Evolutionary conservation across 2,888 invertebrate genomes (phyloP).

Genomic region (Dione vanillae): DNA sequence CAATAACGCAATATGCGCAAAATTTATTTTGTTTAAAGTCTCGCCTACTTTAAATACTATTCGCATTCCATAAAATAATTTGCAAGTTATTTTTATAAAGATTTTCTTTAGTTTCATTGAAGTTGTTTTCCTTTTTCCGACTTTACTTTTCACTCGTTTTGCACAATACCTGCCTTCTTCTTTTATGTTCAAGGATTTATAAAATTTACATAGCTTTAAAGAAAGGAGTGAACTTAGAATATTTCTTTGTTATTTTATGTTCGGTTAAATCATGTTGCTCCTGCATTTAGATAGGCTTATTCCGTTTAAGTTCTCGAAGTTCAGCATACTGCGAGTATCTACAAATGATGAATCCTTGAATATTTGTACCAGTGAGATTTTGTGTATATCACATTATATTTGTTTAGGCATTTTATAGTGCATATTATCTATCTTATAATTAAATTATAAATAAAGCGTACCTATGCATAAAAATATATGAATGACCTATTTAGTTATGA

Average conservation of each 20-base stretch:
- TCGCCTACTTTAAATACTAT: too few relatives aligned
- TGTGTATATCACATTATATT: background rate
- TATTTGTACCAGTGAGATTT: conserved; percentile 10
- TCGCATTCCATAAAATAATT: background rate
- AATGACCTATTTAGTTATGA: too few relatives aligned
- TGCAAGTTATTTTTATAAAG: background rate
- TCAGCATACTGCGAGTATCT: conserved; percentile 16
- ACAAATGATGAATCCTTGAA: conserved; percentile 27
- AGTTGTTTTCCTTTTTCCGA: conserved; percentile 14
- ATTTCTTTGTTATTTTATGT: conserved; percentile 31
- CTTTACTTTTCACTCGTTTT: conserved; percentile 6
- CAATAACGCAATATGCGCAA: too few relatives aligned
- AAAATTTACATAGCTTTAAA: conserved; percentile 32
- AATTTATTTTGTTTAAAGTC: too few relatives aligned
- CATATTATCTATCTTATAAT: too few relatives aligned
- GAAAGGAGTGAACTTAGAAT: conserved; percentile 18
- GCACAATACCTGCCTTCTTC: conserved; percentile 3
- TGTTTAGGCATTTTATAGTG: background rate
- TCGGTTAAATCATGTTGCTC: conserved; percentile 32
- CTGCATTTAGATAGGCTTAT: conserved; percentile 42
- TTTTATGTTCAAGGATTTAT: conserved; percentile 14
- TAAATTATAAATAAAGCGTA: too few relatives aligned
- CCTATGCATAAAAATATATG: too few relatives aligned
- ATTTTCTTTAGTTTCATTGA: background rate
- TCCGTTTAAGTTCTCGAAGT: conserved; percentile 31